Evolutionary conservation across 2,888 invertebrate genomes (phyloP).

Genomic region (Deilephila porcellus): DNA sequence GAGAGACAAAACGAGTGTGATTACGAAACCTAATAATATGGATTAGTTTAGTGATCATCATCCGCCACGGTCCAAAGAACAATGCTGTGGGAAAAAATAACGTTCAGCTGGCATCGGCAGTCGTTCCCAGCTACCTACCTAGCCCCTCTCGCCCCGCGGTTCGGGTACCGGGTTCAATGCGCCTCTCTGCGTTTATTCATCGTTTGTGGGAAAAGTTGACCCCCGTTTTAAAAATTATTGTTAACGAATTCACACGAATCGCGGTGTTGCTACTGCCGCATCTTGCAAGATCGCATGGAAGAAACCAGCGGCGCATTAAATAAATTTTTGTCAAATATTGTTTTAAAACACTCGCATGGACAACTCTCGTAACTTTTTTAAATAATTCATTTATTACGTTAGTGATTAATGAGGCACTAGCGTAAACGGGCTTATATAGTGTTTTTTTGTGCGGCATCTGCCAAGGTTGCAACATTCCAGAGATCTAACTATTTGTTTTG

Average conservation of each 20-base stretch:
- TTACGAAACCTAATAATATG: conserved; percentile 64
- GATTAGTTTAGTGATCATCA: conserved; percentile 62
- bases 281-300: conserved; percentile 56
- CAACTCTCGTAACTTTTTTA: conserved; percentile 8
- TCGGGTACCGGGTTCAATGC: conserved; percentile 83
- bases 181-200: conserved; percentile 84
- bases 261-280: conserved; percentile 68
- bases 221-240: conserved; percentile 81
- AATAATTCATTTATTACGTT: conserved; percentile 26
- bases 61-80: conserved; percentile 82
- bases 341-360: conserved; percentile 3
- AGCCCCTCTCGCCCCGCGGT: conserved; percentile 78
- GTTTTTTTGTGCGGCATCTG: conserved; percentile 62
- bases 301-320: background rate
- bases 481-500: conserved; percentile 72
- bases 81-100: conserved; percentile 86
- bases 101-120: conserved; percentile 84
- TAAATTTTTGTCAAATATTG: conserved; percentile 3
- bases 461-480: conserved; percentile 72
- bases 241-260: conserved; percentile 83
- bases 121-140: conserved; percentile 84
- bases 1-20: conserved; percentile 50
- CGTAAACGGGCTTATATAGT: conserved; percentile 45
- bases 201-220: conserved; percentile 85
- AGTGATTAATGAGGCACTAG: conserved; percentile 52